phyloP scores from a whole-genome alignment of 2,888 invertebrate genomes.

The Ischnus inquisitorius region DNA sequence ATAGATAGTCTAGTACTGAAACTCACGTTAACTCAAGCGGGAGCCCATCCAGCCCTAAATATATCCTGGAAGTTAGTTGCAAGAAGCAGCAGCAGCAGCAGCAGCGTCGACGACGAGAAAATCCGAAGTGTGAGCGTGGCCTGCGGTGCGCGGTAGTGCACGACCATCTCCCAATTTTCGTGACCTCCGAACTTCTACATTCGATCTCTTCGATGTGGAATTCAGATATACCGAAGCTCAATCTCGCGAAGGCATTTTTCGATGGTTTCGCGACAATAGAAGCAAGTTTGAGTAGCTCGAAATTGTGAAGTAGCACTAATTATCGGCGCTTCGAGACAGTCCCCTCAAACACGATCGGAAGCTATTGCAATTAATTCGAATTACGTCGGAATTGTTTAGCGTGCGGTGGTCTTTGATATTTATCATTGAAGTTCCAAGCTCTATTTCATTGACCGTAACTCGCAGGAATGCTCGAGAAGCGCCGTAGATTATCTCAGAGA shows the following conservation, averaged over 20 bases:
- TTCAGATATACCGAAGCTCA: too few species aligned
- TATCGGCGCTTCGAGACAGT: too few species aligned
- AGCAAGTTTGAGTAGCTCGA: background rate
- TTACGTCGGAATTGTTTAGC: constrained; percentile 10
- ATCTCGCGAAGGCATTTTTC: too few species aligned
- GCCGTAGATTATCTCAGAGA: constrained; percentile 19
- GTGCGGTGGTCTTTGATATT: constrained; percentile 49
- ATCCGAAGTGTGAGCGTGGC: constrained; percentile 41
- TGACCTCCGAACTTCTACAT: background rate
- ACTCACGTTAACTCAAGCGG: constrained; percentile 36
- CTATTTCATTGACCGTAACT: constrained; percentile 39
- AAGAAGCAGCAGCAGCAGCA: constrained; percentile 38
- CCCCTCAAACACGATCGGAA: background rate
- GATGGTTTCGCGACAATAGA: background rate
- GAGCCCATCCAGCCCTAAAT: constrained; percentile 44
- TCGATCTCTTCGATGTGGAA: too few species aligned
- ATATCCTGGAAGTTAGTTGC: constrained; percentile 54
- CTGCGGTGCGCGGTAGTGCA: constrained; percentile 4
- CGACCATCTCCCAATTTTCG: background rate
- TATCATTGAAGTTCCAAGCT: constrained; percentile 19
- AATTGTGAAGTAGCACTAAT: background rate
- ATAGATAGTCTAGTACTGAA: constrained; percentile 46
- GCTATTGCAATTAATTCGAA: constrained; percentile 48
- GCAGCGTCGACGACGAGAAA: constrained; percentile 26
- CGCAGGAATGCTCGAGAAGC: constrained; percentile 41